Evolutionary conservation across 2,888 invertebrate genomes (phyloP).

Genomic region (Hemicrepidius hirtus): DNA sequence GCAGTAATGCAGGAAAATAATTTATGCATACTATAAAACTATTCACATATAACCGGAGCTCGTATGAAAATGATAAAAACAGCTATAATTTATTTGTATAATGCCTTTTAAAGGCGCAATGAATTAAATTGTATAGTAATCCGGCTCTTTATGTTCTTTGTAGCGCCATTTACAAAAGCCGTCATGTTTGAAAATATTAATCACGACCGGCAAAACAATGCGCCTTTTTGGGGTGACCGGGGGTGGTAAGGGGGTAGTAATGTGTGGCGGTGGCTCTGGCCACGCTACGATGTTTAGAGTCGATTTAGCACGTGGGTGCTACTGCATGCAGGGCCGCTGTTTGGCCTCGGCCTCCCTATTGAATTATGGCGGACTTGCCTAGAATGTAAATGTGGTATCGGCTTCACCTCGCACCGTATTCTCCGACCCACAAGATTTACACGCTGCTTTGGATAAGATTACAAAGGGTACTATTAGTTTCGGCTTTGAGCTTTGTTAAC

Average conservation of each 20-base stretch:
- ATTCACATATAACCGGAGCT: conserved; percentile 40
- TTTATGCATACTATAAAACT: conserved; percentile 55
- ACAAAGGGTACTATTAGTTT: conserved; percentile 58
- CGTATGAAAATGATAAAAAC: conserved; percentile 56
- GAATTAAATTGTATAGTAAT: conserved; percentile 65
- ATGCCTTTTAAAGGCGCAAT: conserved; percentile 62
- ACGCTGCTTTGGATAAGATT: conserved; percentile 60
- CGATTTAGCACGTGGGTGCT: conserved; percentile 60
- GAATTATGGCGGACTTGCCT: conserved; percentile 60
- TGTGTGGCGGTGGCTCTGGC: conserved; percentile 49
- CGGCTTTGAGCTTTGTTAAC: conserved; percentile 43
- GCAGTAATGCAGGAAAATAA: conserved; percentile 48
- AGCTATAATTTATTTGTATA: conserved; percentile 62
- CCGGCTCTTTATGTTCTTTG: conserved; percentile 61
- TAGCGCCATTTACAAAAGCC: conserved; percentile 62
- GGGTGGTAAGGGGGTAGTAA: conserved; percentile 34
- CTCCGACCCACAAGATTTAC: conserved; percentile 60
- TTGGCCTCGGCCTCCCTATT: conserved; percentile 55
- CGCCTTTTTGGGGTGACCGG: conserved; percentile 50
- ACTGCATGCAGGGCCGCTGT: conserved; percentile 47
- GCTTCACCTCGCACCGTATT: conserved; percentile 48
- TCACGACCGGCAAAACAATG: conserved; percentile 63
- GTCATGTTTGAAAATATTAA: conserved; percentile 65
- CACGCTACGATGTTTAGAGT: conserved; percentile 56
- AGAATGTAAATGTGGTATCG: conserved; percentile 57